Base-by-base conservation (phyloP, 2,888 invertebrate genomes). In the Tachina grossa region DNA sequence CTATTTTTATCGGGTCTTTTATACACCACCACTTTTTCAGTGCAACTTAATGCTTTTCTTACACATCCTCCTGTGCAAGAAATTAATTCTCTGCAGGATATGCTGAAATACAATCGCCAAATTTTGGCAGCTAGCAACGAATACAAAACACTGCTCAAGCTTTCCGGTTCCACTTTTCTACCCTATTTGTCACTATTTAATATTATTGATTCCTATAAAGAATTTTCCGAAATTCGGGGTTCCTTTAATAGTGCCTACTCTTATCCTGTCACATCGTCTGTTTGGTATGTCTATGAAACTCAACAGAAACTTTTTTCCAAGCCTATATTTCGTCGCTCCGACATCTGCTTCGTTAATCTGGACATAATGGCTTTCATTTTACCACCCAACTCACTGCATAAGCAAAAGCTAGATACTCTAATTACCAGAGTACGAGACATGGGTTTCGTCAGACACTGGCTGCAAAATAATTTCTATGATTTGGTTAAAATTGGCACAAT, bases 1-100 rank as follows among this genome's bases (percentile, higher is more conserved):
- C 76, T 88, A 3, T 88, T 87, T 43, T 22, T 88, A 1, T 79
- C 86, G 1, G 88, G 88, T 0, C 83, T 88, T 31, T 65, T 88
- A 9, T 83, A 88, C 13, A 88, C 86, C 22, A 87, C 88, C 1
- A 76, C 88, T 5, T 88, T 87, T 61, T 88, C 86, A 8, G 87
- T 87, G 2, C 81, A 87, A 47, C 75, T 88, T 31, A 88, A 88
- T 79, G 87, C 87, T 0, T 88, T 87, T 49, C 69, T 87, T 0
- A 87, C 87, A 16, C 84, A 80, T 41, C 87, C 88, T 0, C 65
- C 87, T 0, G 63, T 80, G 5, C 61, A 81, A 13, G 69, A 86
- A 69, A 85, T 88, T 9, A 43, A 53, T 14, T 57, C 83, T 1
- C 68, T 87, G 9, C 87, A 87, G 51, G 88, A 87, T 39, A 80